These are phyloP conservation scores for Anoura caudifer DNA, from an alignment of 2,113 vertebrate species.

Conservation along the genomic window DNA sequence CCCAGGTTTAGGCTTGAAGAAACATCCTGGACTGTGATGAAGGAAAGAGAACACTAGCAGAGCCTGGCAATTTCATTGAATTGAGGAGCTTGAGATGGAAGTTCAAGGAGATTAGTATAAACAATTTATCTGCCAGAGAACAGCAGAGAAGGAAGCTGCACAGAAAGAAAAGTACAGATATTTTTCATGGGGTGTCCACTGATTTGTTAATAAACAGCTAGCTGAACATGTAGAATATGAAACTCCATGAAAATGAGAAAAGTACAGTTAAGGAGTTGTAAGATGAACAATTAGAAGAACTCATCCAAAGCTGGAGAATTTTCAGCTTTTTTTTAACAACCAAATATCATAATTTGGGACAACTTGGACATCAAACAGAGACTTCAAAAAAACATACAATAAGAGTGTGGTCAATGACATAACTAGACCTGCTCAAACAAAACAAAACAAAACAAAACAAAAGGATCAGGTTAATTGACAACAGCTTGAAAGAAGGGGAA, in stretches of 20 bases:
- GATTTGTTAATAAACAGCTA: neutral
- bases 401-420: neutral
- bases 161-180: neutral
- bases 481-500: neutral
- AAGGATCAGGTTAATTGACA: neutral
- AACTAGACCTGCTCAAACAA: neutral
- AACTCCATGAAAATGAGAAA: neutral
- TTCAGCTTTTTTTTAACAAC: neutral
- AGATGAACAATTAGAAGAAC: neutral
- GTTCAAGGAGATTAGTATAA: neutral
- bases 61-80: neutral
- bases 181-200: neutral
- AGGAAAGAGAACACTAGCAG: neutral
- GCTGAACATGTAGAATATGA: neutral
- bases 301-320: neutral
- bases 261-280: neutral
- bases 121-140: neutral
- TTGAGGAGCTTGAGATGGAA: neutral
- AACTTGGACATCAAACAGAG: neutral
- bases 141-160: neutral
- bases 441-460: neutral
- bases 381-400: neutral
- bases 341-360: neutral
- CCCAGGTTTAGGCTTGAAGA: neutral
- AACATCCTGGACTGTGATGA: neutral